phyloP scores from a whole-genome alignment of 2,113 vertebrate species.

The Varanus komodoensis region DNA sequence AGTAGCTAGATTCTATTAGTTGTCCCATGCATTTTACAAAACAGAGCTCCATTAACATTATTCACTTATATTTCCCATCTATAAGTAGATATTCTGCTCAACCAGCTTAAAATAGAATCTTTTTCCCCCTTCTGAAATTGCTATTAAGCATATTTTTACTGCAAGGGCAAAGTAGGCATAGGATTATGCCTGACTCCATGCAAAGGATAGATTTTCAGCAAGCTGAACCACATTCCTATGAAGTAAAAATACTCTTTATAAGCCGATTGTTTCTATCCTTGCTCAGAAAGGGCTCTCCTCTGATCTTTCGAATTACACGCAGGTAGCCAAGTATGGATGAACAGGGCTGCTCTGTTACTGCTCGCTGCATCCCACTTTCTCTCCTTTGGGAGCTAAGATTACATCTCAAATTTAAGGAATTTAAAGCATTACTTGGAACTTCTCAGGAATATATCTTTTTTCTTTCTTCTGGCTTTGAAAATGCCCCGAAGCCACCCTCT shows the following conservation, averaged over 20 bases:
- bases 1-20: constrained; percentile 63
- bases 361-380: constrained; percentile 31
- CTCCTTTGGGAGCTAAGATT: background rate
- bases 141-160: constrained; percentile 76
- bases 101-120: constrained; percentile 72
- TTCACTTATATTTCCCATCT: constrained; percentile 63
- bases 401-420: constrained; percentile 8
- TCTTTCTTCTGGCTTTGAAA: constrained; percentile 14
- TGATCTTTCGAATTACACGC: constrained; percentile 54
- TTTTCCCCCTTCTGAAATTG: constrained; percentile 64
- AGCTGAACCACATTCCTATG: constrained; percentile 74
- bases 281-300: constrained; percentile 75
- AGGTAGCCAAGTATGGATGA: constrained; percentile 60
- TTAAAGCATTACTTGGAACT: constrained; percentile 9
- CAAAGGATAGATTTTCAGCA: constrained; percentile 75
- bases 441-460: background rate
- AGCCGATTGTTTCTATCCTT: constrained; percentile 75
- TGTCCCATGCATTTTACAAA: constrained; percentile 64
- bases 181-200: constrained; percentile 73
- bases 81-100: constrained; percentile 65
- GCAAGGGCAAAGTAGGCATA: constrained; percentile 75
- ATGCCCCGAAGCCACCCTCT: background rate
- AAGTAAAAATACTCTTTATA: constrained; percentile 72
- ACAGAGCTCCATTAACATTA: constrained; percentile 69
- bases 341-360: constrained; percentile 46